Conservation (phyloP, 2,888 invertebrate species). For the Ptychoptera contaminata region DNA sequence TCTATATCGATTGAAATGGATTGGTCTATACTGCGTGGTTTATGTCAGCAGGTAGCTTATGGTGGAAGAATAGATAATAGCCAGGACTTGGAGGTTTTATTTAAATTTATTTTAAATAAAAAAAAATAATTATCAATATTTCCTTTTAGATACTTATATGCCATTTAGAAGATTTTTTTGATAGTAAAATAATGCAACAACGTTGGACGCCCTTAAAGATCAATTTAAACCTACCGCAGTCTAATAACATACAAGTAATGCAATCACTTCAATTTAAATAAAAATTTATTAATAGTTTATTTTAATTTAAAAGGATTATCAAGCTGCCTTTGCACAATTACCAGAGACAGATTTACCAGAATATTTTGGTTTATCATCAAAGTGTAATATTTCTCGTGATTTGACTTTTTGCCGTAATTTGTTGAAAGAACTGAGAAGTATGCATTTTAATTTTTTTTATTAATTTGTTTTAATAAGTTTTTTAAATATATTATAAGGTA, state of each 20-base stretch:
- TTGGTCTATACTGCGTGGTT: conserved; percentile 62
- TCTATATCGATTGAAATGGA: conserved; percentile 29
- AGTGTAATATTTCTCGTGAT: conserved; percentile 25
- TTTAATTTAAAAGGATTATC: conserved; percentile 18
- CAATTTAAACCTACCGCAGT: conserved; percentile 22
- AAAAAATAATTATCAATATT: neutral
- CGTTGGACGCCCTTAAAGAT: conserved; percentile 41
- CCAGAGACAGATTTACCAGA: conserved; percentile 26
- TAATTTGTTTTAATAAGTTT: neutral
- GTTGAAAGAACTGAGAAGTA: conserved; percentile 20
- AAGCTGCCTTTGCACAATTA: conserved; percentile 21
- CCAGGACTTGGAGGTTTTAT: conserved; percentile 37
- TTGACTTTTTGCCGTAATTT: conserved; percentile 21
- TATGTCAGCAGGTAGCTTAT: conserved; percentile 66
- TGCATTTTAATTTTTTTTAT: conserved; percentile 5
- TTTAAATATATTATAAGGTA: conserved; percentile 1
- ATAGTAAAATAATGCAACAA: conserved; percentile 39
- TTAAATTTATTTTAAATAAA: conserved; percentile 26
- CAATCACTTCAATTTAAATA: neutral
- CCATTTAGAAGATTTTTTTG: conserved; percentile 46
- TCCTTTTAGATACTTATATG: conserved; percentile 23
- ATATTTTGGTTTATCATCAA: conserved; percentile 24
- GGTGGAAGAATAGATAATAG: conserved; percentile 72
- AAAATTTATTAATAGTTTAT: neutral
- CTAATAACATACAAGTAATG: conserved; percentile 17